Evolutionary conservation across 2,113 vertebrate genomes (phyloP), one percentile per base, ranked within the genome.

Genomic region (Etia nguti): DNA sequence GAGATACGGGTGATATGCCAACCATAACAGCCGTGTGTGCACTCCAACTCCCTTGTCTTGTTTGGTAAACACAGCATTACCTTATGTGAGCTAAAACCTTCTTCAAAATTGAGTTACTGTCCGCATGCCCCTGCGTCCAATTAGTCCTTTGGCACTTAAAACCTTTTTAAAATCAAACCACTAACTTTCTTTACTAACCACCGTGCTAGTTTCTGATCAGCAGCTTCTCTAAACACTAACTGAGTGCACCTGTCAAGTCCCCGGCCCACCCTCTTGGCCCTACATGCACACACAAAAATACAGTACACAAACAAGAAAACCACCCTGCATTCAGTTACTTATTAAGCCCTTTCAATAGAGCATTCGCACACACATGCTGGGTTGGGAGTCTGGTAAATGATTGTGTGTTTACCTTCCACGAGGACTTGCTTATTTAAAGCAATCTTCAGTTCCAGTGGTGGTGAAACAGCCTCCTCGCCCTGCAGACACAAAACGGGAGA

Each of bases 401-500:
- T 85, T 70, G 88, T 88, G 84, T 95, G 95, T 97, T 98, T 99
- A 99, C 98, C 98, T 99, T 97, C 95, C 93, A 92, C 92, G 92
- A 95, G 93, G 95, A 95, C 96, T 96, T 96, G 96, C 96, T 97
- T 97, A 96, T 95, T 97, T 96, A 96, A 97, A 97, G 97, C 97
- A 96, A 96, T 98, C 97, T 97, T 97, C 97, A 96, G 97, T 96
- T 96, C 96, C 96, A 97, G 96, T 93, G 91, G 95, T 95, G 95
- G 96, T 96, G 96, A 96, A 96, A 97, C 97, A 97, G 96, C 96
- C 96, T 97, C 97, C 96, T 97, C 93, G 96, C 96, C 98, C 98
- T 99, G 96, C 88, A 94, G 96, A 96, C 93, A 97, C 90, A 96
- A 97, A 89, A 96, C 84, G 92, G 92, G 92, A 92, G 95, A 95